Conservation (phyloP, 2,888 invertebrate genomes). For the Furcula furcula region DNA sequence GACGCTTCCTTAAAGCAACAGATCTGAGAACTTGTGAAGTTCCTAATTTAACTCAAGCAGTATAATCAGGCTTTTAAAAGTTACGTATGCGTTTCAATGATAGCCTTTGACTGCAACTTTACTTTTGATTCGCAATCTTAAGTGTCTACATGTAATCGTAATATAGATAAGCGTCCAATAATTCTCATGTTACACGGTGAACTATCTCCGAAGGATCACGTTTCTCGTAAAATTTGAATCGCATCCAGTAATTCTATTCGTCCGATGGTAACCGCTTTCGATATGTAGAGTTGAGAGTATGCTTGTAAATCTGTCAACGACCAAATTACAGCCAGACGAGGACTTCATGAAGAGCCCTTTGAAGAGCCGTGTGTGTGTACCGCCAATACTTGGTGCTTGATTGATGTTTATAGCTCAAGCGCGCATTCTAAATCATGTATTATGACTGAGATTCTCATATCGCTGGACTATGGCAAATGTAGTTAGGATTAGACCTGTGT, state of each 20-base stretch:
- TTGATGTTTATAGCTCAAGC: slow-evolving; percentile 17
- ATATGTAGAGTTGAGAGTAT: slow-evolving; percentile 38
- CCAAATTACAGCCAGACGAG: slow-evolving; percentile 56
- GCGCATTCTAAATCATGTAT: neutral
- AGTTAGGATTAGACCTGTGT: too few relatives aligned
- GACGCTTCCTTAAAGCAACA: too few relatives aligned
- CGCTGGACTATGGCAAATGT: too few relatives aligned
- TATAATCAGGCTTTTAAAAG: too few relatives aligned
- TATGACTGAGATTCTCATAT: too few relatives aligned
- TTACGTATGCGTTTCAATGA: too few relatives aligned
- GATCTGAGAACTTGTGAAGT: too few relatives aligned
- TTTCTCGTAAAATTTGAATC: slow-evolving; percentile 30
- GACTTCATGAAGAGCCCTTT: slow-evolving; percentile 39
- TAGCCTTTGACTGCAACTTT: too few relatives aligned
- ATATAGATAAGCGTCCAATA: neutral
- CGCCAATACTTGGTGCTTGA: slow-evolving; percentile 30
- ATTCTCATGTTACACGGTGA: slow-evolving; percentile 6
- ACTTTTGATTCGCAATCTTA: neutral
- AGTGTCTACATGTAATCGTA: too few relatives aligned
- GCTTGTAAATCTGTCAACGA: slow-evolving; percentile 68
- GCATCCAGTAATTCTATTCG: slow-evolving; percentile 33
- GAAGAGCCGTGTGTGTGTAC: slow-evolving; percentile 41
- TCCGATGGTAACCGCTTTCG: slow-evolving; percentile 27
- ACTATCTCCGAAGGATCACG: slow-evolving; percentile 28
- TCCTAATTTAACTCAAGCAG: too few relatives aligned